phyloP scores from a whole-genome alignment of 2,797 vertebrate species.

The Onychomys leucogaster region DNA sequence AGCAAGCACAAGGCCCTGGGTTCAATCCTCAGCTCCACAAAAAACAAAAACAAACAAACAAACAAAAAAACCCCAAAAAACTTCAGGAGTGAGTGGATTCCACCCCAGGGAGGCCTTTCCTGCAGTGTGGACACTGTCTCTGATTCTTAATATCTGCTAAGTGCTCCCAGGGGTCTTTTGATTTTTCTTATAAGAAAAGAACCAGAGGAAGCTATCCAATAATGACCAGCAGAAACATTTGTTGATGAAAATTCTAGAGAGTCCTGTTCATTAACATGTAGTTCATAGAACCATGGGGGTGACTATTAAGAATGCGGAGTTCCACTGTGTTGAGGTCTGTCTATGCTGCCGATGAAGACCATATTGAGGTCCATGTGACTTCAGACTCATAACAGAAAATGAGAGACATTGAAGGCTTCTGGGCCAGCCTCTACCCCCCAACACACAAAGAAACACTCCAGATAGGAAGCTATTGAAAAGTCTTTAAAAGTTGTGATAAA shows the following conservation, averaged over 20 bases:
- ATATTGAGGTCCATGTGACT: background rate
- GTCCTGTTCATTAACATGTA: background rate
- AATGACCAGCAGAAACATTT: background rate
- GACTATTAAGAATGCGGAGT: background rate
- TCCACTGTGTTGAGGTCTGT: background rate
- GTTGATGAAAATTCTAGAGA: background rate
- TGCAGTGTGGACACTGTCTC: background rate
- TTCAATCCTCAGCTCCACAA: no score
- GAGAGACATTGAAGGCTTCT: background rate
- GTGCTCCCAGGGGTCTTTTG: background rate
- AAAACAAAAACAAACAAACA: no score
- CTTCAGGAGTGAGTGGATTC: background rate
- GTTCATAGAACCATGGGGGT: background rate
- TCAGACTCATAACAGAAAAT: background rate
- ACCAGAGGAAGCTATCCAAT: background rate
- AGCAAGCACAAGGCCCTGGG: no score
- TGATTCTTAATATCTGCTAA: background rate
- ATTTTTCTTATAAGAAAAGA: background rate
- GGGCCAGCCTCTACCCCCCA: background rate
- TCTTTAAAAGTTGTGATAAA: background rate
- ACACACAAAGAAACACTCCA: background rate
- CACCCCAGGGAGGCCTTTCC: background rate
- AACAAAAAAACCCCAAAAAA: background rate
- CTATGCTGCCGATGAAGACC: no score
- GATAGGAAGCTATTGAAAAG: background rate